Conservation (phyloP, 2,888 invertebrate genomes). For the Anorthoa munda region DNA sequence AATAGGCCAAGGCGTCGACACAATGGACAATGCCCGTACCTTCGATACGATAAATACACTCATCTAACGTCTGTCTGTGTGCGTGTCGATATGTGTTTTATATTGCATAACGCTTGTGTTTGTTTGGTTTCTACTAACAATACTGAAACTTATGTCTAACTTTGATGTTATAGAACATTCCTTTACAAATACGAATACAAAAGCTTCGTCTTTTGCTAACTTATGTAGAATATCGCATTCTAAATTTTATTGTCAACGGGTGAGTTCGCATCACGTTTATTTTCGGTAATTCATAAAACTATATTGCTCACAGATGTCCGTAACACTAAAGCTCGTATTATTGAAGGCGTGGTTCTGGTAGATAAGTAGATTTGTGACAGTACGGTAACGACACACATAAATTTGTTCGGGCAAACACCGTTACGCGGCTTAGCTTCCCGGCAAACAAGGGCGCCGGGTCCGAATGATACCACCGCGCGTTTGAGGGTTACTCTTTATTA, state of each 20-base stretch:
- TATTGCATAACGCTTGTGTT: constrained; percentile 78
- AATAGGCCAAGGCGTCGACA: constrained; percentile 86
- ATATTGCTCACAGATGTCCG: constrained; percentile 80
- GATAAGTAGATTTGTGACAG: constrained; percentile 91
- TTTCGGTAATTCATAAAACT: constrained; percentile 64
- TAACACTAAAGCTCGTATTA: constrained; percentile 75
- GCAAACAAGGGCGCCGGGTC: constrained; percentile 85
- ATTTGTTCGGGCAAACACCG: constrained; percentile 88
- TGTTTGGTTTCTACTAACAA: constrained; percentile 64
- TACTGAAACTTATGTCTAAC: constrained; percentile 57
- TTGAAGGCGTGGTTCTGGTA: constrained; percentile 87
- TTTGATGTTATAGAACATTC: constrained; percentile 44
- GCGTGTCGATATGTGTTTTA: constrained; percentile 75
- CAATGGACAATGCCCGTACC: constrained; percentile 89
- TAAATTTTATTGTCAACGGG: constrained; percentile 27
- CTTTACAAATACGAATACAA: constrained; percentile 47
- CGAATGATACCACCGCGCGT: constrained; percentile 77
- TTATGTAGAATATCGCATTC: constrained; percentile 8
- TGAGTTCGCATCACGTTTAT: constrained; percentile 47
- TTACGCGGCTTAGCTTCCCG: constrained; percentile 88
- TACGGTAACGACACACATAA: constrained; percentile 86
- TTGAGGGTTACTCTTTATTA: constrained; percentile 84
- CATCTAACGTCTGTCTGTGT: constrained; percentile 84
- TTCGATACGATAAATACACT: constrained; percentile 85
- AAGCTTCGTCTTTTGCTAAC: constrained; percentile 31